Conservation (phyloP, 2,888 invertebrate species). For the Tholera decimalis region DNA sequence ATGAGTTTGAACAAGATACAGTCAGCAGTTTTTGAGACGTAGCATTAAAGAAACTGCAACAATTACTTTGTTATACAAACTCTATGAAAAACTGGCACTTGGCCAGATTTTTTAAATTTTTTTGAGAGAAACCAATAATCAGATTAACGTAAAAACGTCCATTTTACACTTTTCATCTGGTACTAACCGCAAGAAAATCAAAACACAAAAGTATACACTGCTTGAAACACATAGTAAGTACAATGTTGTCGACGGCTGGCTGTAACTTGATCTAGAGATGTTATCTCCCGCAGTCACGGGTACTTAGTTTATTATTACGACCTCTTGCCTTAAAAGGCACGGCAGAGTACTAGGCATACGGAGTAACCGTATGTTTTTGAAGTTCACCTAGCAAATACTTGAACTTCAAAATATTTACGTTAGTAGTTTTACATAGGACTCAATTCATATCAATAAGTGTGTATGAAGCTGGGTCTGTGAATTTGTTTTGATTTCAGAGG, state of each 20-base stretch:
- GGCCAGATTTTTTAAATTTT: no score
- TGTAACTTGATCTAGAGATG: constrained; percentile 60
- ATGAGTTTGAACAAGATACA: no score
- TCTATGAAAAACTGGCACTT: no score
- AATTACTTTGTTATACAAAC: no score
- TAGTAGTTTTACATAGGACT: no score
- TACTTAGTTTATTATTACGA: constrained; percentile 58
- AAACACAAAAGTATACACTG: background rate
- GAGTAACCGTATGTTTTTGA: constrained; percentile 15
- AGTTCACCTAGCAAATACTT: background rate
- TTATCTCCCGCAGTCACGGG: constrained; percentile 51
- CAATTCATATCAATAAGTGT: no score
- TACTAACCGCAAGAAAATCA: background rate
- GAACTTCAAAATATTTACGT: no score
- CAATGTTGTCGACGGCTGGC: constrained; percentile 43
- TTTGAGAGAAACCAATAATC: background rate
- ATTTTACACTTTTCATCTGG: background rate
- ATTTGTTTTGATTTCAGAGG: no score
- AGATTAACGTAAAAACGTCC: background rate
- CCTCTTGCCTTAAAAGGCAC: constrained; percentile 33
- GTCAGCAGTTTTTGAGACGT: no score
- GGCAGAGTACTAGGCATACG: constrained; percentile 31
- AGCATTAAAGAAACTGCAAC: no score
- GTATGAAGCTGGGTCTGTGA: no score
- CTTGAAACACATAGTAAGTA: constrained; percentile 10